Conservation (phyloP, 2,888 invertebrate species). For the Azorinus chamasolen region DNA sequence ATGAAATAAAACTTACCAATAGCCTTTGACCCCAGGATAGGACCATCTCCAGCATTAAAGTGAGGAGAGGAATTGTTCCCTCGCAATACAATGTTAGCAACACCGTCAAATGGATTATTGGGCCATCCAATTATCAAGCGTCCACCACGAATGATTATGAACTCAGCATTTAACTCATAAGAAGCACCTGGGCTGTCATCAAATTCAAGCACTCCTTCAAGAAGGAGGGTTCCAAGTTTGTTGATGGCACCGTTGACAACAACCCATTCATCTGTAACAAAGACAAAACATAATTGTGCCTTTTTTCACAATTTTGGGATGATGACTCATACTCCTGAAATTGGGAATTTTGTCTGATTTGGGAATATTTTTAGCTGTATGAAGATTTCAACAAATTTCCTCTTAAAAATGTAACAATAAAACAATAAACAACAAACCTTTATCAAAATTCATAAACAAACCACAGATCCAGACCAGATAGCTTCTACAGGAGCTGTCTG, state of each 20-base stretch:
- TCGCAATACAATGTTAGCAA: slow-evolving; percentile 61
- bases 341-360: too few species aligned
- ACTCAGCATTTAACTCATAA: slow-evolving; percentile 63
- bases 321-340: too few species aligned
- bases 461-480: too few species aligned
- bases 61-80: slow-evolving; percentile 59
- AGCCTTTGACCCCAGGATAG: slow-evolving; percentile 69
- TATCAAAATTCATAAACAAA: too few species aligned
- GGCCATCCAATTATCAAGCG: slow-evolving; percentile 71
- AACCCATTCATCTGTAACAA: slow-evolving; percentile 68
- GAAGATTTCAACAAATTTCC: too few species aligned
- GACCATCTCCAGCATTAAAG: slow-evolving; percentile 51
- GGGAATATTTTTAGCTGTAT: too few species aligned
- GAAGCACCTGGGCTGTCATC: slow-evolving; percentile 54
- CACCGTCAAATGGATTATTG: slow-evolving; percentile 62
- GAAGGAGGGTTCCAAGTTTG: slow-evolving; percentile 59
- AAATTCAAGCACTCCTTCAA: slow-evolving; percentile 71
- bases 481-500: too few species aligned
- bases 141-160: slow-evolving; percentile 72
- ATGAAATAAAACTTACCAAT: slow-evolving; percentile 71
- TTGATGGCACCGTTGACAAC: slow-evolving; percentile 63
- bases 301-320: too few species aligned
- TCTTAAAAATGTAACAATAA: too few species aligned
- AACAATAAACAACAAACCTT: too few species aligned
- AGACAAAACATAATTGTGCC: too few species aligned